Evolutionary conservation across 2,797 vertebrate genomes (phyloP).

Genomic region (Cryptoprocta ferox): DNA sequence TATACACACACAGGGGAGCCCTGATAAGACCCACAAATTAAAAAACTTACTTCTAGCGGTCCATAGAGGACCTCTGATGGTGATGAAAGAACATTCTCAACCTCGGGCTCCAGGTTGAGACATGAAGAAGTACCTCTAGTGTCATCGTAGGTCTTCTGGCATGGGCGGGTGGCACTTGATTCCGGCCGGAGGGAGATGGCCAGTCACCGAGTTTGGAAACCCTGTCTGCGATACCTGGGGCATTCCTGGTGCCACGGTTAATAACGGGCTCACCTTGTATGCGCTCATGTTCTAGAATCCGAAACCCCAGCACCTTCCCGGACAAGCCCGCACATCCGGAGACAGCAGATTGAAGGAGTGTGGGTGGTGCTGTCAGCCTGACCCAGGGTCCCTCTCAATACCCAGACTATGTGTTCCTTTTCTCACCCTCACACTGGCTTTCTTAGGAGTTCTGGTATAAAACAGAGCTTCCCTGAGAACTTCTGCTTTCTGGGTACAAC

Average conservation of each 20-base stretch:
- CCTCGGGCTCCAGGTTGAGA: background rate
- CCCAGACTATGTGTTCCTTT: background rate
- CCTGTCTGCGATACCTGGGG: background rate
- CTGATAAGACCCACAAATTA: background rate
- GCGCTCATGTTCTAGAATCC: background rate
- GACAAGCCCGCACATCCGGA: background rate
- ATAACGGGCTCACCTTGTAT: background rate
- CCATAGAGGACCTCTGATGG: background rate
- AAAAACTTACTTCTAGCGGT: background rate
- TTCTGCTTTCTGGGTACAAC: background rate
- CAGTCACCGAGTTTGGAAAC: background rate
- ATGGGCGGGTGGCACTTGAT: background rate
- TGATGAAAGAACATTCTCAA: background rate
- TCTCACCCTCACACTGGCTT: background rate
- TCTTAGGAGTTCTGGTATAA: background rate
- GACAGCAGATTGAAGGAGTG: background rate
- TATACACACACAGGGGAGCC: background rate
- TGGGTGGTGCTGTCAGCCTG: background rate
- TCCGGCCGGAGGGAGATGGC: background rate
- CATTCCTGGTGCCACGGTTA: background rate
- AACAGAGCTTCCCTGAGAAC: background rate
- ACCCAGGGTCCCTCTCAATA: too few relatives aligned
- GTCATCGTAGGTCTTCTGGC: background rate
- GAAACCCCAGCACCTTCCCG: background rate
- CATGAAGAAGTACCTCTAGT: background rate